Base-by-base conservation (phyloP, 2,113 vertebrate species). In the Rhegmatorhina hoffmannsi region DNA sequence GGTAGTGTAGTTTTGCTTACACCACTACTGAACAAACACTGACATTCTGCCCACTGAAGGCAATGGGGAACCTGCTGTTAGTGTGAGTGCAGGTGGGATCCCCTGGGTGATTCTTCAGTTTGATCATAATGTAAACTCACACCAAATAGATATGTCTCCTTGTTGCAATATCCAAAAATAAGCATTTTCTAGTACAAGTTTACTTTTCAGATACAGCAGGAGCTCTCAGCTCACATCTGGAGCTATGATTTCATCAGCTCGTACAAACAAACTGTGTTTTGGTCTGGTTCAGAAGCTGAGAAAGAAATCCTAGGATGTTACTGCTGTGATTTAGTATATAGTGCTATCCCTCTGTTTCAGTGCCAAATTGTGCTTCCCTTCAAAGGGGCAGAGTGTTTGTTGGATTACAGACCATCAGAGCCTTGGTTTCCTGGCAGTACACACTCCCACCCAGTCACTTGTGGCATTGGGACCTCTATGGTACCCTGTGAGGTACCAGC, bases 401-500 rank as follows among this genome's bases (percentile, higher is more conserved):
- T 82, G 53, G 16, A 20, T 67, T 40, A 26, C 63, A 67, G n/a
- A 11, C 26, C 21, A 4, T 1, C n/a, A 47, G 36, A 14, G 43
- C 10, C 59, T 46, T 2, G 4, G 10, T 9, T 56, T 91, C 44
- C 66, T 68, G 52, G 7, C 6, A 3, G 23, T 33, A 16, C 17
- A 12, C 33, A 9, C 63, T 67, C 34, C 64, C 29, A 36, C 4
- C 1, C 38, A 29, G 7, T 14, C 60, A 12, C 38, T 38, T 29
- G 16, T 16, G 63, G 6, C 3, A 0, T 1, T 44, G 44, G 6
- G 59, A 31, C 52, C 53, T 55, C 16, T 6, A 0, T 6, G 36
- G 46, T n/a, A 13, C 23, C 15, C 25, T 3, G 2, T 1, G 2
- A 44, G 62, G 62, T 53, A 46, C 38, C 11, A 14, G 52, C 34